phyloP scores from a whole-genome alignment of 2,797 vertebrate species.

The Acropternis orthonyx region DNA sequence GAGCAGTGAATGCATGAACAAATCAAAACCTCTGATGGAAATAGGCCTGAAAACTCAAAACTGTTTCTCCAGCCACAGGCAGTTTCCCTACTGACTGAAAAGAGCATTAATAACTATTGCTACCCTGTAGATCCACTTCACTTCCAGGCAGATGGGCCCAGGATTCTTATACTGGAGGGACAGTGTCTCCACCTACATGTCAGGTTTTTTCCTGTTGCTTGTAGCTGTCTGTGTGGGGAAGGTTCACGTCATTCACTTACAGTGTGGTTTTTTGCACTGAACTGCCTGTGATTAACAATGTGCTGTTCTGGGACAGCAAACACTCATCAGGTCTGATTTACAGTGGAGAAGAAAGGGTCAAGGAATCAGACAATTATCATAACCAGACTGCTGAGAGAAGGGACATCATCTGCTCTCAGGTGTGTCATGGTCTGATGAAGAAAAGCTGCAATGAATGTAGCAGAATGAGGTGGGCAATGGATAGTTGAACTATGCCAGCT shows the following conservation, averaged over 20 bases:
- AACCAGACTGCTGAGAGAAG: not conserved
- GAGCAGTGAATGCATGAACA: not conserved
- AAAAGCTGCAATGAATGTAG: not conserved
- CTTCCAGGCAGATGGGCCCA: not conserved
- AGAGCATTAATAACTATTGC: not conserved
- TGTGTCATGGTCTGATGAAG: not conserved
- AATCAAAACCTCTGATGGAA: not conserved
- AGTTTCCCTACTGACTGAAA: not conserved
- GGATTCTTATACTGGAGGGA: not conserved
- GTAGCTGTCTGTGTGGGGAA: not conserved
- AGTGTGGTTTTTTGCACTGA: not conserved
- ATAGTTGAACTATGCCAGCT: not conserved
- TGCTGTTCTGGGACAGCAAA: not conserved
- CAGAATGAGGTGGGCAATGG: not conserved
- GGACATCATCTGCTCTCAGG: not conserved
- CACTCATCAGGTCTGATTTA: not conserved
- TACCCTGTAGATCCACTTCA: not conserved
- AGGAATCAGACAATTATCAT: not conserved
- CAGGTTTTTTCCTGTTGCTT: not conserved
- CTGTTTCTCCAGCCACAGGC: not conserved
- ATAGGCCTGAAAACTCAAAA: not conserved
- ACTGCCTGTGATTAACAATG: not conserved
- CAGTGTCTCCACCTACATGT: not conserved
- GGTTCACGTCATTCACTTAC: accelerated
- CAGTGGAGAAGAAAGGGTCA: not conserved